Conservation (phyloP, 1,140 invertebrate species). For the Campoletis sonorensis region DNA sequence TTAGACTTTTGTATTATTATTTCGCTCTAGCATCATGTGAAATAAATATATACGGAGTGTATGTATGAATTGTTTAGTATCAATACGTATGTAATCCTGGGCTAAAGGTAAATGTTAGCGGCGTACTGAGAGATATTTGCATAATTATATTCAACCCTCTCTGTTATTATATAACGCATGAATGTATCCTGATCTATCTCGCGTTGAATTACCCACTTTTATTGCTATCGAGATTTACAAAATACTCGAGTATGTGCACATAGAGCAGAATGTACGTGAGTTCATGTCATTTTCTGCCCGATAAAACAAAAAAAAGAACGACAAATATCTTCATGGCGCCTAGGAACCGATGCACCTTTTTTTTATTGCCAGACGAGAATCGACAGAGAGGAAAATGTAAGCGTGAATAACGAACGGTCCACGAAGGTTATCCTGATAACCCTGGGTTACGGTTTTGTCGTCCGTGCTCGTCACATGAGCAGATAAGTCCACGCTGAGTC, state of each 20-base stretch:
- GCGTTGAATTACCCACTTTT: conserved; percentile 5
- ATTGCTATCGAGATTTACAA: not conserved
- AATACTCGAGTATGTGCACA: not conserved
- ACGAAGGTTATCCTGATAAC: conserved; percentile 43
- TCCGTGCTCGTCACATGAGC: not conserved
- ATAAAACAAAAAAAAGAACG: not conserved
- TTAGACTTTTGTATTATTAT: not conserved
- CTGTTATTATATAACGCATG: conserved; percentile 6
- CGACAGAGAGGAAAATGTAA: not conserved
- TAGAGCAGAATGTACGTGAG: not conserved
- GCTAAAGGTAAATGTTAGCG: conserved; percentile 68
- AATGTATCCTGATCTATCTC: not conserved
- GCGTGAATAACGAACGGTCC: conserved; percentile 26
- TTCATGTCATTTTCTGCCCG: too few species aligned
- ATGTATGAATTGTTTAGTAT: conserved; percentile 49
- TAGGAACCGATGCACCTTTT: conserved; percentile 5
- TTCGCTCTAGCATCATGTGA: conserved; percentile 7
- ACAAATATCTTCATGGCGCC: not conserved
- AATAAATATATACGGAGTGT: conserved; percentile 44
- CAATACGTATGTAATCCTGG: conserved; percentile 50
- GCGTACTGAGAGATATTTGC: conserved; percentile 60
- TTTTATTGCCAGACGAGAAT: not conserved
- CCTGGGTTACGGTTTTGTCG: conserved; percentile 22
- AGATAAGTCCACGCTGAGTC: conserved; percentile 18
- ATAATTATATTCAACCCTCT: conserved; percentile 62